Evolutionary conservation across 2,113 vertebrate genomes (phyloP).

Genomic region (Pseudorhombus dupliciocellatus): DNA sequence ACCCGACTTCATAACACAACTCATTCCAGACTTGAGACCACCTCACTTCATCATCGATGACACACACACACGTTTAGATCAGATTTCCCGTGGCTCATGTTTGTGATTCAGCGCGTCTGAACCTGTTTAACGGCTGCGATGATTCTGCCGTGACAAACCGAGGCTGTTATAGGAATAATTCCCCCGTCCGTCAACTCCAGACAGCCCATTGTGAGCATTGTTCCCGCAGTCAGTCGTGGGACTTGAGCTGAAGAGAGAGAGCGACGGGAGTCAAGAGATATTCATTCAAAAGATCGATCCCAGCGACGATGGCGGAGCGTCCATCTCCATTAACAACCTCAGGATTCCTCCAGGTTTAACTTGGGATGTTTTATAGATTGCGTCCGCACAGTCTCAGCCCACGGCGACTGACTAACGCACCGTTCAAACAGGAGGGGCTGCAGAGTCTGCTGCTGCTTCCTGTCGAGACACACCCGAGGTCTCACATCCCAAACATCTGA

Average conservation of each 20-base stretch:
- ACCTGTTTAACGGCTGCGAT: constrained; percentile 30
- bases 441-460: constrained; percentile 44
- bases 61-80: constrained; percentile 31
- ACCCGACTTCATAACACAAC: too few relatives aligned
- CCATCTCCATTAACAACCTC: constrained; percentile 18
- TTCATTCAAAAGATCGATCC: constrained; percentile 20
- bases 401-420: constrained; percentile 12
- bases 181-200: constrained; percentile 56
- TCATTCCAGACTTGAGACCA: too few relatives aligned
- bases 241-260: constrained; percentile 15
- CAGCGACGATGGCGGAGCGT: constrained; percentile 3
- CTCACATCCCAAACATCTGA: constrained; percentile 62
- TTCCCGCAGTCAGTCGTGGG: constrained; percentile 4
- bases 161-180: constrained; percentile 51
- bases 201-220: constrained; percentile 26
- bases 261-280: constrained; percentile 24
- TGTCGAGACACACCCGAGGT: constrained; percentile 60
- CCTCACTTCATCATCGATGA: too few relatives aligned
- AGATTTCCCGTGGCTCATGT: neutral
- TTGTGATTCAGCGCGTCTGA: constrained; percentile 38
- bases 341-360: neutral
- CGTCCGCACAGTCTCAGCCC: constrained; percentile 16
- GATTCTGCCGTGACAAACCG: constrained; percentile 48
- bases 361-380: neutral
- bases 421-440: constrained; percentile 41